Evolutionary conservation across 64 coral and sea anemone species (phyloP), one percentile per base, ranked within the genome.

Genomic region (Anthopleura sola): DNA sequence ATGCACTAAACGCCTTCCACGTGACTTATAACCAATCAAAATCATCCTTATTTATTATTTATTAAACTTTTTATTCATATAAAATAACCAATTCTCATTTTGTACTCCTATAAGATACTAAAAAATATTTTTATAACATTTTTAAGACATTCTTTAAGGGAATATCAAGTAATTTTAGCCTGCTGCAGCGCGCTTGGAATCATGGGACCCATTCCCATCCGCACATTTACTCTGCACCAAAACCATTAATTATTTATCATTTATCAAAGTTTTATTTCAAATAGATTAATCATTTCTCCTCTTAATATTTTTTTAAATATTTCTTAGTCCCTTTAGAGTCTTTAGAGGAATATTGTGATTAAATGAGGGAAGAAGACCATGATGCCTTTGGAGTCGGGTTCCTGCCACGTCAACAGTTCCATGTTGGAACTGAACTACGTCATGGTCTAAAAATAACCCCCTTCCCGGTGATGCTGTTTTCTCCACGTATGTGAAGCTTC

Each of bases 361-460:
- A 20, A 5, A 58, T 58, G 5, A 58, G 21, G 16, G 58, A 26
- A 23, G 3, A 62, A 62, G 21, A 3, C 75, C 75, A 77, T 40
- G 23, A 77, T 38, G 2, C 75, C 14, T 40, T 37, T 33, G 32
- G 31, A 75, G 75, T 19, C 4, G 19, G 1, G 3, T 83, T 55
- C 74, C 33, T 82, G 89, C 89, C 89, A 91, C 89, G 84, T 91
- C 89, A 82, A 84, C 89, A 82, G 66, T 76, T 84, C 88, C 88
- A 90, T 28, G 37, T 62, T 55, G 66, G 54, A 54, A 51, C 37
- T 57, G 55, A 82, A 53, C 82, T 76, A 91, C 89, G 89, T 91
- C 26, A 50, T 84, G 20, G 57, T 26, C 84, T 91, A 81, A 86
- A 91, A 86, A 80, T 91, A 91, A 53, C 58, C 71, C n/a, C 29